Percentiles rank a stretch among this genome's conserved stretches.
These are phyloP conservation scores for Trematocara macrostoma DNA, from an alignment of 2,113 vertebrate species.

Conservation along the genomic window DNA sequence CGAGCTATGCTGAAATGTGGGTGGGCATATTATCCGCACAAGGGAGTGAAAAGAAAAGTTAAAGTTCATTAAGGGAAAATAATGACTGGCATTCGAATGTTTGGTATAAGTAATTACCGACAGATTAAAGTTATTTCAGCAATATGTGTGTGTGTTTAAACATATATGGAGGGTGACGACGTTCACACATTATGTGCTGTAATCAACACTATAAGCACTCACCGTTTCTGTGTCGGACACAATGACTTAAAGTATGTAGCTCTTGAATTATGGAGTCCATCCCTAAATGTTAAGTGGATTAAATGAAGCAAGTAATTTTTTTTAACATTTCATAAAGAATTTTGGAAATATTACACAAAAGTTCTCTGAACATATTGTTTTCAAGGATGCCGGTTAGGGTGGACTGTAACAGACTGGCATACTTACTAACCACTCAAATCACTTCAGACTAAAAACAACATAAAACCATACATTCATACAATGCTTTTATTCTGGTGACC, in stretches of 20 bases:
- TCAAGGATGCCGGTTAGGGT: neutral
- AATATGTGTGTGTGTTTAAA: neutral
- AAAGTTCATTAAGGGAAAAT: neutral
- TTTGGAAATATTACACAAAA: neutral
- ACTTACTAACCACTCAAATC: neutral
- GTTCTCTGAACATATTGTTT: neutral
- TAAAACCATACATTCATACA: neutral
- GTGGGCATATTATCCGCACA: slow-evolving; percentile 19
- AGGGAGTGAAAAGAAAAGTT: neutral
- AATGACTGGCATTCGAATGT: neutral
- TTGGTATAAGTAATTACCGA: neutral
- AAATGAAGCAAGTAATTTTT: neutral
- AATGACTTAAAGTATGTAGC: slow-evolving; percentile 9
- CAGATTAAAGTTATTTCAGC: neutral
- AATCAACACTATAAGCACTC: slow-evolving; percentile 32
- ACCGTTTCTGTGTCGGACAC: neutral
- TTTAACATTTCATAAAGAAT: neutral
- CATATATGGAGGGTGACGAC: slow-evolving; percentile 38
- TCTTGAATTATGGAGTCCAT: neutral
- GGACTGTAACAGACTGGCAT: neutral
- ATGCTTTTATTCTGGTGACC: neutral
- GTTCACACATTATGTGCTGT: slow-evolving; percentile 42
- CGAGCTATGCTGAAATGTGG: slow-evolving; percentile 7
- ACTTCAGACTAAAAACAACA: neutral
- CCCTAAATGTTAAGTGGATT: neutral